Base-by-base conservation (phyloP, 1,140 invertebrate genomes). In the Bathynomus jamesi region DNA sequence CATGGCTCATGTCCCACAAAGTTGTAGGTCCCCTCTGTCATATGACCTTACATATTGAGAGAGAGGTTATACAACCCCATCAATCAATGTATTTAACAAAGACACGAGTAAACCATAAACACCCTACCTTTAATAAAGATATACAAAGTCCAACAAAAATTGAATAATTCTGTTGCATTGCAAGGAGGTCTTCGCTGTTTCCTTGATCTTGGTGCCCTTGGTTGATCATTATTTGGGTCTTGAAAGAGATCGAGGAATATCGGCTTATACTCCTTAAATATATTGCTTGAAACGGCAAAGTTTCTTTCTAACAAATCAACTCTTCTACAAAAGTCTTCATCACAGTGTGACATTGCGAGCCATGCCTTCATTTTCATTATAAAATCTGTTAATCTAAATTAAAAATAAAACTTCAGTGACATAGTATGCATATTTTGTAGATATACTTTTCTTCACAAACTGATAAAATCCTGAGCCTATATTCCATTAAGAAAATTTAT, bases 361-460 rank as follows among this genome's bases (percentile, higher is more conserved):
- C 96, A 99, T 79, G 91, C 91, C 81, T 94, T 93, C 79, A 95
- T 96, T 84, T 98, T 98, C 62, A 88, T 89, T 81, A 98, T 97
- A 84, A 99, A 99, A 76, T 98, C 91, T 71, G 94, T 91, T 53
- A 98, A 85, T 78, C 92, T 94, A 81, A n/a, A n/a, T n/a, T n/a
- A n/a, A n/a, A n/a, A n/a, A n/a, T n/a, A n/a, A n/a, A n/a, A n/a
- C n/a, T n/a, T n/a, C n/a, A n/a, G n/a, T n/a, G n/a, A n/a, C n/a
- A n/a, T n/a, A n/a, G n/a, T n/a, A n/a, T n/a, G n/a, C n/a, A n/a
- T n/a, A n/a, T n/a, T n/a, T n/a, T n/a, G n/a, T n/a, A n/a, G n/a
- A n/a, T n/a, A n/a, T n/a, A n/a, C n/a, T n/a, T n/a, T n/a, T n/a
- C n/a, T n/a, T n/a, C n/a, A n/a, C n/a, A n/a, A n/a, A n/a, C n/a